These are phyloP conservation scores for Odobenus rosmarus DNA, from an alignment of 2,113 vertebrate genomes.

Conservation along the genomic window DNA sequence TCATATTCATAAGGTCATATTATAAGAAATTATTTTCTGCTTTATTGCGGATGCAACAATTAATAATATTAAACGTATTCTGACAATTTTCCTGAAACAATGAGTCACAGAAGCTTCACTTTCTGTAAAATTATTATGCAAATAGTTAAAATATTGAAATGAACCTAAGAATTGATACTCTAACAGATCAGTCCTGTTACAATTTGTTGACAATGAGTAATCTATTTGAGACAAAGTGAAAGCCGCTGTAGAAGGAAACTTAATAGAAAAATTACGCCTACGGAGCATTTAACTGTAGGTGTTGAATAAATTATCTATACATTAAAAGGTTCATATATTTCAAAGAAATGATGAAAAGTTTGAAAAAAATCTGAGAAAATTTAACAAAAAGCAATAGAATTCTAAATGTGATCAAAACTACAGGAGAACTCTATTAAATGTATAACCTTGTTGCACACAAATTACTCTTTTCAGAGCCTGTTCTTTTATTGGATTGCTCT, in stretches of 20 bases:
- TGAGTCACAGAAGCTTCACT: slow-evolving; percentile 69
- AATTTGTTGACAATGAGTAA: slow-evolving; percentile 87
- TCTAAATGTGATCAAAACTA: slow-evolving; percentile 83
- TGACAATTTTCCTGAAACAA: slow-evolving; percentile 72
- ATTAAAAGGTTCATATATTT: slow-evolving; percentile 86
- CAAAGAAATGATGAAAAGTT: slow-evolving; percentile 83
- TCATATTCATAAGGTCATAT: slow-evolving; percentile 62
- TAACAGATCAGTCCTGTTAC: slow-evolving; percentile 79
- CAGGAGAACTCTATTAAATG: slow-evolving; percentile 81
- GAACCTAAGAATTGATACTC: slow-evolving; percentile 80
- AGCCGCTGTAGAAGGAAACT: slow-evolving; percentile 84
- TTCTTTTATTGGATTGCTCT: slow-evolving; percentile 75
- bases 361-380: slow-evolving; percentile 79
- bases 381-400: slow-evolving; percentile 85
- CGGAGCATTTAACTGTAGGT: slow-evolving; percentile 86
- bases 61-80: slow-evolving; percentile 69
- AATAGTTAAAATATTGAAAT: slow-evolving; percentile 87
- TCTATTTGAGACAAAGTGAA: slow-evolving; percentile 86
- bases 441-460: slow-evolving; percentile 78
- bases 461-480: slow-evolving; percentile 72
- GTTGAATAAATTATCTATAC: slow-evolving; percentile 87
- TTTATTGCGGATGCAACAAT: slow-evolving; percentile 57
- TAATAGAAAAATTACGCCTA: slow-evolving; percentile 86
- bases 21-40: slow-evolving; percentile 63
- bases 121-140: slow-evolving; percentile 76